Base-by-base conservation (phyloP, 2,797 vertebrate species). In the Rhyacichthys aspro region DNA sequence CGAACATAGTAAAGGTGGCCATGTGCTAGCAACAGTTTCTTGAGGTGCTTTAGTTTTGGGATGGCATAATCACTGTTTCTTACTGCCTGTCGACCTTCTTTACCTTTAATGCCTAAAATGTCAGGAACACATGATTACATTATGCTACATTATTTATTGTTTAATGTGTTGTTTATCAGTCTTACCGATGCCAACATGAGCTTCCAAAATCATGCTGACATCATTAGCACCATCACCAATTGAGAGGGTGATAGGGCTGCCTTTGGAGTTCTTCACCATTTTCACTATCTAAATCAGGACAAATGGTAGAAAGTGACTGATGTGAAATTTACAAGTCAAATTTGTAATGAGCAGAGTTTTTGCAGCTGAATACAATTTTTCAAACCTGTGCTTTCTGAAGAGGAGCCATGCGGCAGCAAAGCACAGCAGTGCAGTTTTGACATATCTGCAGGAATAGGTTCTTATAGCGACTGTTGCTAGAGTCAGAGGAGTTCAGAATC, bases 201-300 rank as follows among this genome's bases (percentile, higher is more conserved):
- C 97, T 88, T 99, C 97, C 83, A 98, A 90, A 88, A 99, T 98
- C 97, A 99, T 99, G 67, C 97, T 99, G 74, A 99, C 97, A 74
- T 98, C 97, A 69, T 99, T 99, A 36, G 97, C 97, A 36, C 97
- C 97, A 55, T 98, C 97, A 33, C 97, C 97, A 70, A 99, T 90
- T 0, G 97, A 96, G 16, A 99, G 92, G 0, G 97, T 98, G 76
- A 99, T 98, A 0, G 97, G 97, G 38, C 79, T 93, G 46, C 96
- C 96, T 91, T 96, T 98, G 1, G 94, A 95, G 79, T 94, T 96
- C 91, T 99, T 99, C 71, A 99, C 97, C 96, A 99, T 93, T 81
- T 94, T 95, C 57, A 99, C 97, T 7, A 99, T 98, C 97, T 98
- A 69, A 16, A 69, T 28, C 18, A 60, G 76, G 47, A 1, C 16